Evolutionary conservation across 1,140 invertebrate genomes (phyloP).

Genomic region (Argopecten irradians): DNA sequence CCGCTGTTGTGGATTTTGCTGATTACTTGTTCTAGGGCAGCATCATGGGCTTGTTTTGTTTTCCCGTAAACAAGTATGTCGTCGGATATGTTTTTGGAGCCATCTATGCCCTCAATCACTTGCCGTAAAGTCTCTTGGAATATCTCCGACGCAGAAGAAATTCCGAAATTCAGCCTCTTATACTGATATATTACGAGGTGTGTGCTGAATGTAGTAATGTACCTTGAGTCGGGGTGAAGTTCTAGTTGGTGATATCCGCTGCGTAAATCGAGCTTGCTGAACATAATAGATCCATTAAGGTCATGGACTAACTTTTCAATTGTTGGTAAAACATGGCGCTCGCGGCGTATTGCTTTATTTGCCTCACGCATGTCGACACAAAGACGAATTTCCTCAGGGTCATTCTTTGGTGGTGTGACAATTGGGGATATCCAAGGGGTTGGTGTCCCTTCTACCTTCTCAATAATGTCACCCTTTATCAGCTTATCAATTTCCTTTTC

Average conservation of each 20-base stretch:
- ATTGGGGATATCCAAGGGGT: constrained; percentile 47
- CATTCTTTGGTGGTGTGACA: constrained; percentile 45
- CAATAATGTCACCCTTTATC: constrained; percentile 36
- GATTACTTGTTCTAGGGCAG: background rate
- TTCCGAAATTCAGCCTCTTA: constrained; percentile 37
- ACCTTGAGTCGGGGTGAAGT: constrained; percentile 37
- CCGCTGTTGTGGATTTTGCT: background rate
- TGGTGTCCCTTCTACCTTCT: constrained; percentile 35
- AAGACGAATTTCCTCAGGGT: constrained; percentile 52
- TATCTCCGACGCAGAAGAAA: constrained; percentile 34
- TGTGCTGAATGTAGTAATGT: constrained; percentile 37
- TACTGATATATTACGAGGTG: constrained; percentile 38
- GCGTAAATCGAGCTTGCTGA: constrained; percentile 60
- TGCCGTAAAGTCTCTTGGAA: constrained; percentile 39
- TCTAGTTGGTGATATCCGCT: constrained; percentile 62
- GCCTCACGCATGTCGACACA: constrained; percentile 65
- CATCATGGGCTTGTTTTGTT: background rate
- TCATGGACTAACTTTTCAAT: constrained; percentile 31
- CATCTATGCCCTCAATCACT: constrained; percentile 30
- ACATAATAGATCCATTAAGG: constrained; percentile 28
- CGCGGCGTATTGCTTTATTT: constrained; percentile 48
- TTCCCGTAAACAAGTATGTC: constrained; percentile 52
- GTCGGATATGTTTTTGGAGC: constrained; percentile 55
- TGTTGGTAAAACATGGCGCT: constrained; percentile 30
- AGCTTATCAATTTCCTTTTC: constrained; percentile 38